Evolutionary conservation across 37 sponge, comb jelly and placozoan genomes (phyloP), one percentile per base, ranked within the genome.

Genomic region (Halichondria panicea): DNA sequence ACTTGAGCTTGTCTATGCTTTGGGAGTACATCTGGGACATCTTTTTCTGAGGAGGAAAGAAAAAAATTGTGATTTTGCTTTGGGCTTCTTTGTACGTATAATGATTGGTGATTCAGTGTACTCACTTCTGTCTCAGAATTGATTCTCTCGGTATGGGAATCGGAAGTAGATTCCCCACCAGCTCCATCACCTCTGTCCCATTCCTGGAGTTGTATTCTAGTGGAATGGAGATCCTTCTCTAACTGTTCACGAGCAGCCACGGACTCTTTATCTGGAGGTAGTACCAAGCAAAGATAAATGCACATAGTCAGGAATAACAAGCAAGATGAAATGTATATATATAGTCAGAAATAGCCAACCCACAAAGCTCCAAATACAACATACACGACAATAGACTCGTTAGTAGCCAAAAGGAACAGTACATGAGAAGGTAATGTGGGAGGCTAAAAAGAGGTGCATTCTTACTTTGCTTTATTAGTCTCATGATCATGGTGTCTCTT

Each of bases 401-500:
- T n/a, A n/a, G n/a, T n/a, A n/a, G n/a, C n/a, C n/a, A n/a, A n/a
- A n/a, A n/a, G n/a, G n/a, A n/a, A n/a, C n/a, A n/a, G n/a, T n/a
- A n/a, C n/a, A n/a, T n/a, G n/a, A n/a, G 39, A 54, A 4, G 44
- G 24, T 62, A 61, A 27, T 36, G 19, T 66, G 52, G 52, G 15
- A 18, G 11, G 15, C 11, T 48, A 48, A 48, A 48, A 48, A 48
- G 52, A 48, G 52, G 52, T 15, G 11, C 52, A 11, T 18, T 48
- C 89, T 78, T 43, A 89, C 89, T 83, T 67, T 89, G 78, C 59
- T 78, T 67, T 7, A 89, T 64, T 12, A 89, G 70, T 48, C 67
- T 61, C 9, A 72, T 68, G 44, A 89, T 89, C 75, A 89, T 82
- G 22, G 83, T 89, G 38, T 89, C 89, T 43, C 89, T 78, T 13